phyloP scores from a whole-genome alignment of 2,113 vertebrate species.

The Tauraco erythrolophus region DNA sequence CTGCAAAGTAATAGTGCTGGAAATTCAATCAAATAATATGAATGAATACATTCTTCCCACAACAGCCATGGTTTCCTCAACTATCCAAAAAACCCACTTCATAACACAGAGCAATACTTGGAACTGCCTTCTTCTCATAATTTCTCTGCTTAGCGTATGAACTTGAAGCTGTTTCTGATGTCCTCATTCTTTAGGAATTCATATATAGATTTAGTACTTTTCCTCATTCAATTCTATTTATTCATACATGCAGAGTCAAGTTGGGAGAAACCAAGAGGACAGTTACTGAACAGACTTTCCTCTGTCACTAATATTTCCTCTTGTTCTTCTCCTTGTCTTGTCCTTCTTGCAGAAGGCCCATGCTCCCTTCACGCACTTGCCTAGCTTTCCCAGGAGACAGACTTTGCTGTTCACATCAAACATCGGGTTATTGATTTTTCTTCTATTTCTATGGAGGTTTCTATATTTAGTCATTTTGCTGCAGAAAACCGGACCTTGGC shows the following conservation, averaged over 20 bases:
- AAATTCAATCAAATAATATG: neutral
- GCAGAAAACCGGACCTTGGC: slow-evolving; percentile 23
- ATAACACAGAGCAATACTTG: neutral
- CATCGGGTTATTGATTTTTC: neutral
- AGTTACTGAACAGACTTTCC: neutral
- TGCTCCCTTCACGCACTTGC: neutral
- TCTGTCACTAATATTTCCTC: neutral
- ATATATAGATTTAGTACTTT: neutral
- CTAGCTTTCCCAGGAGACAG: neutral
- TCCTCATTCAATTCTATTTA: neutral
- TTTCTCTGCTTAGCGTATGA: neutral
- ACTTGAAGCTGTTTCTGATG: neutral
- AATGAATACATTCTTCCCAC: neutral
- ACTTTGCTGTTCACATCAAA: neutral
- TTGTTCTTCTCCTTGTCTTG: neutral
- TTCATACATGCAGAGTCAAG: neutral
- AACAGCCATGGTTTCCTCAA: slow-evolving; percentile 2
- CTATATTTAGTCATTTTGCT: neutral
- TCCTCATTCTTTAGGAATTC: neutral
- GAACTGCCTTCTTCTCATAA: neutral
- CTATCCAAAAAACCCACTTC: neutral
- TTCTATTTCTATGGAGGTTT: neutral
- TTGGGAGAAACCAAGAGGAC: neutral
- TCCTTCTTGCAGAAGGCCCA: neutral
- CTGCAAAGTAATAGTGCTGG: neutral